Percentiles rank a stretch among this genome's conserved stretches.
Evolutionary conservation across 2,888 invertebrate genomes (phyloP).

Genomic region (Mimachlamys varia): DNA sequence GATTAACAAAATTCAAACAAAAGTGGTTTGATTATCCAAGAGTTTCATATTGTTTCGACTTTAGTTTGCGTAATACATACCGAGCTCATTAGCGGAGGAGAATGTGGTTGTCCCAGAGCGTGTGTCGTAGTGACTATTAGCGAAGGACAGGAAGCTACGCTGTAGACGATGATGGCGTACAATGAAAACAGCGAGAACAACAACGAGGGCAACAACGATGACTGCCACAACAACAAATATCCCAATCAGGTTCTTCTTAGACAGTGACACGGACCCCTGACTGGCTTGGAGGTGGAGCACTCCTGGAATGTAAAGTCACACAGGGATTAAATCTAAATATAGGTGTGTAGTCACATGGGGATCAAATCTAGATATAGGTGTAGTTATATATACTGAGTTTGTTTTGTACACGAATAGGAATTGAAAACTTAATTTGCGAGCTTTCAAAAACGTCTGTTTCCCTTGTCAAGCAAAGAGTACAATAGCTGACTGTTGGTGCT

Average conservation of each 20-base stretch:
- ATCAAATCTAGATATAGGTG: background rate
- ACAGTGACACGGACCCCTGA: conserved; percentile 47
- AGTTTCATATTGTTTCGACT: too few species aligned
- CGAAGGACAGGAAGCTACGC: conserved; percentile 91
- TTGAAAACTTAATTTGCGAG: too few species aligned
- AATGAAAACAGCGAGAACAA: conserved; percentile 86
- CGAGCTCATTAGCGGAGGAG: conserved; percentile 86
- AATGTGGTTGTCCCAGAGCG: conserved; percentile 94
- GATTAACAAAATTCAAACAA: too few species aligned
- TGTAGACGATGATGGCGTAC: conserved; percentile 89
- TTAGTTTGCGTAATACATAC: too few species aligned
- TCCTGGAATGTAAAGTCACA: background rate
- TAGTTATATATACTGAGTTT: too few species aligned
- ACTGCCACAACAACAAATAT: conserved; percentile 85
- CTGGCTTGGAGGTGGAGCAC: background rate
- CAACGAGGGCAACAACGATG: conserved; percentile 84
- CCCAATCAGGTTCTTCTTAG: conserved; percentile 76
- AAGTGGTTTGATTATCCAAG: too few species aligned
- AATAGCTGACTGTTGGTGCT: too few species aligned
- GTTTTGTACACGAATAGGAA: too few species aligned
- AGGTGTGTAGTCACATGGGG: background rate
- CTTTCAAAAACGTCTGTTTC: too few species aligned
- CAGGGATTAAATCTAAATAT: too few species aligned
- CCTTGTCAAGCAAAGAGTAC: too few species aligned
- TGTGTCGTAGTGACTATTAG: conserved; percentile 93